Evolutionary conservation across 2,113 vertebrate species (phyloP).

Genomic region (Dasyornis broadbenti): DNA sequence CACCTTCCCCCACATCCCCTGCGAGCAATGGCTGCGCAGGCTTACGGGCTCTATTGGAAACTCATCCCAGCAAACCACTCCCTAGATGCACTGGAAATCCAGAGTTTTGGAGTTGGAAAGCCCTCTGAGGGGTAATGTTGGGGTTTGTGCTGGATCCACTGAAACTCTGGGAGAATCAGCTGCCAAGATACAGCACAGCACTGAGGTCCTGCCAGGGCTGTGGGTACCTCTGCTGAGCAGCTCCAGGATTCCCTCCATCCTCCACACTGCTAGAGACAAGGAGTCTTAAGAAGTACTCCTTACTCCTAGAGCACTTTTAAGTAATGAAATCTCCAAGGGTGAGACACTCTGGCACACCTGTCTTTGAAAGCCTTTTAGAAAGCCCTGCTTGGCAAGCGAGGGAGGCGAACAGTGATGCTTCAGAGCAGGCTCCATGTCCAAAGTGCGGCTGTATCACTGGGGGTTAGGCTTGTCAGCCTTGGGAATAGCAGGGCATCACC

Average conservation of each 20-base stretch:
- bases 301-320: background rate
- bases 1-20: background rate
- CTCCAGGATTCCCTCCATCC: background rate
- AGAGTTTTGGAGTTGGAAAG: background rate
- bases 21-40: background rate
- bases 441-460: background rate
- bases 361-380: background rate
- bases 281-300: background rate
- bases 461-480: background rate
- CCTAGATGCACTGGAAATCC: background rate
- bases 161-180: background rate
- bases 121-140: background rate
- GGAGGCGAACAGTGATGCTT: accelerated
- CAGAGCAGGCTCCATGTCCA: accelerated
- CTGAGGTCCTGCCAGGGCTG: accelerated
- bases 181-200: background rate
- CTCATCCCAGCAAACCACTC: background rate
- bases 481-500: background rate
- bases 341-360: background rate
- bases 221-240: background rate
- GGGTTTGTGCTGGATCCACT: background rate
- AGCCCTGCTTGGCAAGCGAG: background rate
- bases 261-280: background rate
- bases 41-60: accelerated
- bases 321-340: background rate